Base-by-base conservation (phyloP, 2,888 invertebrate genomes). In the Rotaria sp. region DNA sequence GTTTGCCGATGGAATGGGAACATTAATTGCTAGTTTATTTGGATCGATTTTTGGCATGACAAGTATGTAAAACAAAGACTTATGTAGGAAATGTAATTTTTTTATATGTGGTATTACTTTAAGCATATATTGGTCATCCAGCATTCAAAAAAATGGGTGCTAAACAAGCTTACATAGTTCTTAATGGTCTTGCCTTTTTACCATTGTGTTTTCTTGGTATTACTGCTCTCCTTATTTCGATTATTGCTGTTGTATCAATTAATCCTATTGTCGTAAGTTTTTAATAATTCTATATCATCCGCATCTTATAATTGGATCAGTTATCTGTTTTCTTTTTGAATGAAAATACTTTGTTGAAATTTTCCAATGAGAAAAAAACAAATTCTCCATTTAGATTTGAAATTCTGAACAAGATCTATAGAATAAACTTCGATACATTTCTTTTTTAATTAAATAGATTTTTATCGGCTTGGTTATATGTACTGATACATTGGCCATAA, bases 71-170 rank as follows among this genome's bases (percentile, higher is more conserved):
- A 45, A n/a, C 1, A 24, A 41, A 38, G 4, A 41, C 8, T 11
- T 45, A 45, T 45, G 2, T 18, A 80, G 26, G 24, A 11, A 45
- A 80, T 45, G 1, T 24, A n/a, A 10, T 35, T 30, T 67, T 2
- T 30, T 21, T 24, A 55, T 24, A 67, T 30, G 1, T 15, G 15
- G 7, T 13, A 35, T 15, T 13, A 15, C 15, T 30, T 35, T 45
- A 2, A 80, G 80, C 45, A 1, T 80, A n/a, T n/a, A 80, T 80
- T 80, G 80, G 80, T n/a, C 80, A 80, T 80, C n/a, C 80, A 41
- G 80, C 80, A 45, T 80, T 45, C 11, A 80, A 80, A 80, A 80
- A 80, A n/a, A 80, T 80, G 80, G 80, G 80, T 26, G 80, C 80
- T 13, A 80, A n/a, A 80, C 80, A 80, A 80, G 80, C 45, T 45